A percentile compares a stretch with the other conserved stretches of the same genome.
Conservation (phyloP, 53 echinoderm and acorn worm species). For the Mesocentrotus franciscanus region DNA sequence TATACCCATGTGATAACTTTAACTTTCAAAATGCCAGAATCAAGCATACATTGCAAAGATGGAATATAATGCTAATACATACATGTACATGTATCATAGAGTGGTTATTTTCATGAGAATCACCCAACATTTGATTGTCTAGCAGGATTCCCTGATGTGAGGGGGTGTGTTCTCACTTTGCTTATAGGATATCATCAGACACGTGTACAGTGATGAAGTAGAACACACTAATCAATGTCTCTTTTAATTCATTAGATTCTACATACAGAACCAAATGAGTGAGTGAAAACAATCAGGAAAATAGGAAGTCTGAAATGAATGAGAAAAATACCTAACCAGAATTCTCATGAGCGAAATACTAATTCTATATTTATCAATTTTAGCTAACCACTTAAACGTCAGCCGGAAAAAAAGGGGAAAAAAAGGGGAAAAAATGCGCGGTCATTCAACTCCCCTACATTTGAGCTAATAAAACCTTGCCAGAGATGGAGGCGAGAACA, state of each 20-base stretch:
- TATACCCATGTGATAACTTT: not conserved
- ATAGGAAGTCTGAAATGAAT: not conserved
- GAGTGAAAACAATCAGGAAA: conserved; percentile 19
- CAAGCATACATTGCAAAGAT: too few species aligned
- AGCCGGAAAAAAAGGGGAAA: not conserved
- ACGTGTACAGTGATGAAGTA: not conserved
- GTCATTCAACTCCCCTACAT: conserved; percentile 49
- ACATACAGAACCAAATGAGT: not conserved
- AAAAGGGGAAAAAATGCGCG: not conserved
- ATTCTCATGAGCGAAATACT: conserved; percentile 41
- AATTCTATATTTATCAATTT: conserved; percentile 51
- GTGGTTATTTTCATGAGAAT: too few species aligned
- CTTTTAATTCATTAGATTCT: not conserved
- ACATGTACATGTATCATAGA: not conserved
- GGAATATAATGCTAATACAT: too few species aligned
- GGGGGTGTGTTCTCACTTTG: too few species aligned
- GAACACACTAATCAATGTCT: conserved; percentile 7
- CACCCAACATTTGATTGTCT: too few species aligned
- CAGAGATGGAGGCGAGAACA: not conserved
- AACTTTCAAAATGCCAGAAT: not conserved
- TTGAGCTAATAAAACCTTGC: not conserved
- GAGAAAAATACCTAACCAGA: conserved; percentile 28
- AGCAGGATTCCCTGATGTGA: too few species aligned
- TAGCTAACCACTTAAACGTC: conserved; percentile 35
- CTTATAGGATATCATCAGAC: too few species aligned